Evolutionary conservation across 2,888 invertebrate species (phyloP), one percentile per base, ranked within the genome.

Genomic region (Zelleria hepariella): DNA sequence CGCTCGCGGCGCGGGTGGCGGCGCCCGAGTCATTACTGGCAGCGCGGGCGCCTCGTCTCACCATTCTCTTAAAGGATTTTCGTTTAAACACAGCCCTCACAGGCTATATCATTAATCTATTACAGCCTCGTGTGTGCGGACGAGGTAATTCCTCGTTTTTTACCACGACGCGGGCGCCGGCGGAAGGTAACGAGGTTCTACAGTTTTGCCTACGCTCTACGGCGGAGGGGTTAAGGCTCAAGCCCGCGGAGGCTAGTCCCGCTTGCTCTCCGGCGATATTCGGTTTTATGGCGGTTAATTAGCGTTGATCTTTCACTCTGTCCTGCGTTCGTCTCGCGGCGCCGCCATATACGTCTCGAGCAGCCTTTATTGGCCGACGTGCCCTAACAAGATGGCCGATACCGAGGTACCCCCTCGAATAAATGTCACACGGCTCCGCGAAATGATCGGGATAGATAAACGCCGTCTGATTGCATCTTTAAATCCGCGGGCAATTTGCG

Each of bases 71-170:
- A 59, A 42, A 63, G 55, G 69, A 69, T 71, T 71, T 69, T 74
- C 76, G 74, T 79, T 82, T 78, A 80, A 80, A 80, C 73, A 77
- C 82, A 79, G 78, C 77, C 74, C 76, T 78, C 72, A 73, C 77
- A 77, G 76, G 77, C 83, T 76, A 77, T 85, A 86, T 86, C 86
- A 86, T 87, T 87, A 86, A 87, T 86, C 86, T 87, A 87, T 87
- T 86, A 86, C 80, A 52, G 76, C 76, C 78, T 78, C 74, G 76
- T 75, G 78, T 73, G 77, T 75, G 75, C 77, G 32, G 32, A 42
- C 32, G 76, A 72, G 73, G 73, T 74, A 68, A 75, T 75, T 75
- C 68, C 73, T 74, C 71, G 69, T 77, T 80, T 82, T 79, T 80
- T 75, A 65, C 61, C 20, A 32, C 21, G 72, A 66, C 73, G 70